Evolutionary conservation across 2,797 vertebrate species (phyloP).

Genomic region (Tragelaphus oryx): DNA sequence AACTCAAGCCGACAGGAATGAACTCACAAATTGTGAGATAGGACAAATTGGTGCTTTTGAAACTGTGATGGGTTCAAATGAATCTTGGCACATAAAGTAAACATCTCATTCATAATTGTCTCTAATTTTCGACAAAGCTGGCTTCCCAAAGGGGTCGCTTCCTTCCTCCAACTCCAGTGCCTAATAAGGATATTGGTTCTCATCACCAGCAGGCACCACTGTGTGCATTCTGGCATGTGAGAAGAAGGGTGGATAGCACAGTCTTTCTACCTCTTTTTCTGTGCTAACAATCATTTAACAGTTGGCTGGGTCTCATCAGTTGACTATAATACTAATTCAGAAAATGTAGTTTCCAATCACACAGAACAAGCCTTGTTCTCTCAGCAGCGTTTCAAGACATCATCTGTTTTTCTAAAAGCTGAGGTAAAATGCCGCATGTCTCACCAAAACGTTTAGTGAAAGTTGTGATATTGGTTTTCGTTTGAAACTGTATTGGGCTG

Average conservation of each 20-base stretch:
- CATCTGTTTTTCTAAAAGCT: conserved; percentile 25
- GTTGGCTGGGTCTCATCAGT: background rate
- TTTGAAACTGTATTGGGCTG: background rate
- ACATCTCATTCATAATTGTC: background rate
- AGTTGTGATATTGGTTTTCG: background rate
- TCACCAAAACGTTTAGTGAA: conserved; percentile 22
- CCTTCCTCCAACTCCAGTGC: background rate
- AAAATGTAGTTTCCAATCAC: conserved; percentile 41
- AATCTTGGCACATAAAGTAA: conserved; percentile 17
- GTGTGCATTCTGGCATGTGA: background rate
- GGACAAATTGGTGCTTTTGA: background rate
- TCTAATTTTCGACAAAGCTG: background rate
- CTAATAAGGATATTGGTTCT: background rate
- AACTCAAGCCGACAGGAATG: background rate
- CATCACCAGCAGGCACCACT: background rate
- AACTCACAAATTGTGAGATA: background rate
- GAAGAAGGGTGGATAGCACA: background rate
- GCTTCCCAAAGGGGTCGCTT: background rate
- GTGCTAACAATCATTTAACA: conserved; percentile 3
- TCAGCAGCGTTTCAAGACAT: background rate
- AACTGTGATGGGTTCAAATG: conserved; percentile 17
- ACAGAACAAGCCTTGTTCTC: conserved; percentile 32
- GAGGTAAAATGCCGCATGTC: background rate
- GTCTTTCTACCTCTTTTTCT: conserved; percentile 19
- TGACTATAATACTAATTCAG: conserved; percentile 22